A percentile compares a stretch with the other conserved stretches of the same genome.
Conservation (phyloP, 2,113 vertebrate species). For the Crocuta crocuta region DNA sequence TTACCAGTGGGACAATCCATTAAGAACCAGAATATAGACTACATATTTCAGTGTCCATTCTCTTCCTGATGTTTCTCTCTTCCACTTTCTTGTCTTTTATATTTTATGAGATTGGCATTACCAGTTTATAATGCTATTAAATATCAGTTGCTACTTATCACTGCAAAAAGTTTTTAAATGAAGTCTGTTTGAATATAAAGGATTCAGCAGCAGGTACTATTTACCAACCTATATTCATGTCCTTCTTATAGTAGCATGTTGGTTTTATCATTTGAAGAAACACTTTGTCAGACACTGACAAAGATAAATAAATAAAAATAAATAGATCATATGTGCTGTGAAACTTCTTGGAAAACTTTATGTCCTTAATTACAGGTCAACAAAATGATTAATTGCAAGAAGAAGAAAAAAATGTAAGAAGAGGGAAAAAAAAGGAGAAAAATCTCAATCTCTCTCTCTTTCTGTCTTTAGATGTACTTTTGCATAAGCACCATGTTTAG, state of each 20-base stretch:
- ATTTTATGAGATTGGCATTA: neutral
- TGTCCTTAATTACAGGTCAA: neutral
- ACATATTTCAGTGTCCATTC: neutral
- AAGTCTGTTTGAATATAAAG: neutral
- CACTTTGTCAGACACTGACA: neutral
- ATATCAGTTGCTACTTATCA: neutral
- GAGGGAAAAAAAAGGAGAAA: neutral
- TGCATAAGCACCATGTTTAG: neutral
- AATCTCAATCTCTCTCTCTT: neutral
- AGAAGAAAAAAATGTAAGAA: neutral
- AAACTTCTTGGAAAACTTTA: neutral
- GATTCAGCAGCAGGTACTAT: neutral
- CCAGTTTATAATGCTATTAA: neutral
- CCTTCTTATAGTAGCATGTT: neutral
- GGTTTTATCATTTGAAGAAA: neutral
- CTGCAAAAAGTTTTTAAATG: neutral
- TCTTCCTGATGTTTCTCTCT: neutral
- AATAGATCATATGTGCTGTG: neutral
- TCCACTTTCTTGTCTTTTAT: neutral
- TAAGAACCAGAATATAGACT: neutral
- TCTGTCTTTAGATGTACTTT: neutral
- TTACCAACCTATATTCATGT: neutral
- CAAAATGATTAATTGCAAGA: neutral
- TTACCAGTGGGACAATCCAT: neutral
- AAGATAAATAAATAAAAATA: neutral